Evolutionary conservation across 2,797 vertebrate species (phyloP).

Genomic region (Centroberyx gerrardi): DNA sequence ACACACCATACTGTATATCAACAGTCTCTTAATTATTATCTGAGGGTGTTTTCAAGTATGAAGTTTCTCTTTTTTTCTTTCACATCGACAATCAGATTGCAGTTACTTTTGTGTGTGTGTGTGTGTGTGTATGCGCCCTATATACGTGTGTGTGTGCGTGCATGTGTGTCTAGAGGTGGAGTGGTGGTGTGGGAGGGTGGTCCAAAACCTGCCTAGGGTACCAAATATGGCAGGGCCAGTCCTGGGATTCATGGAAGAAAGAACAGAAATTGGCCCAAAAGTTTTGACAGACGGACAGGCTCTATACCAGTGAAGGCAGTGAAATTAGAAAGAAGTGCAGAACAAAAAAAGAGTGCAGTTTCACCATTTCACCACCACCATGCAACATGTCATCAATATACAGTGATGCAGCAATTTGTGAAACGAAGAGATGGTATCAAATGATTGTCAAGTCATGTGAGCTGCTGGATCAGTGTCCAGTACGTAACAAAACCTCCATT

Average conservation of each 20-base stretch:
- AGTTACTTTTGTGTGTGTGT: background rate
- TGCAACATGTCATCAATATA: background rate
- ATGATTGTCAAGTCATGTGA: background rate
- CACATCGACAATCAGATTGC: background rate
- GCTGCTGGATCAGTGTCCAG: background rate
- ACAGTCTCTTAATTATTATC: too few species aligned
- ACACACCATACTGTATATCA: too few species aligned
- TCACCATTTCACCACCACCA: background rate
- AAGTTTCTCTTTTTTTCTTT: constrained; percentile 7
- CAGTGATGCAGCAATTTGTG: background rate
- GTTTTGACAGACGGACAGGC: background rate
- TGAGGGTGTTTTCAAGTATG: background rate
- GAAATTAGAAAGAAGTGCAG: background rate
- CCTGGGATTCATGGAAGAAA: background rate
- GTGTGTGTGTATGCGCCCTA: too few species aligned
- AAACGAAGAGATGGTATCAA: background rate
- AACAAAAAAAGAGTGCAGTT: constrained; percentile 2
- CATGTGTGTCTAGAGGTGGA: background rate
- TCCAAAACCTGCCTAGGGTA: background rate
- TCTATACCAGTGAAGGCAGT: background rate
- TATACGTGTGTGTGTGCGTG: background rate
- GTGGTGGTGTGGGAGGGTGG: background rate
- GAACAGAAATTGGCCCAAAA: constrained; percentile 1
- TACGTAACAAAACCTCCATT: background rate
- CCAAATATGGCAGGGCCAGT: background rate